These are phyloP conservation scores for Corbicula japonica DNA, from an alignment of 2,888 invertebrate genomes.

Conservation along the genomic window DNA sequence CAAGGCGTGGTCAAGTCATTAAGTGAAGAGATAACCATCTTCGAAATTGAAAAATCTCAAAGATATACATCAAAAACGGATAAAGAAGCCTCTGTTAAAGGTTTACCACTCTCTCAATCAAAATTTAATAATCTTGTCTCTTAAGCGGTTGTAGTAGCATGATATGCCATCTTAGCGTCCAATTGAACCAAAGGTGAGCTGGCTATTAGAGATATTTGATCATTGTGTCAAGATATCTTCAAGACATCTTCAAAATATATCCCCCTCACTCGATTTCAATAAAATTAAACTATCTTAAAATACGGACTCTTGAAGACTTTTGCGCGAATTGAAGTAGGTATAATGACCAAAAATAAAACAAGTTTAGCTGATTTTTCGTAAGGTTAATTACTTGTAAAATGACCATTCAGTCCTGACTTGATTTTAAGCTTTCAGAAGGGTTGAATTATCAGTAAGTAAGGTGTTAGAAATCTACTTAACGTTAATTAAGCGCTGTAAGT, in stretches of 20 bases:
- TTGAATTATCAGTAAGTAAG: conserved; percentile 34
- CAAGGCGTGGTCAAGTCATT: too few species aligned
- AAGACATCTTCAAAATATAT: conserved; percentile 37
- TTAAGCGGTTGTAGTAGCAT: conserved; percentile 15
- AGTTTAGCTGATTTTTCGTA: conserved; percentile 36
- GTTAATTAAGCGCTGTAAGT: conserved; percentile 65
- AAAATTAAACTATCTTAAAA: conserved; percentile 17
- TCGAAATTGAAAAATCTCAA: too few species aligned
- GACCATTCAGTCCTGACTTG: conserved; percentile 44
- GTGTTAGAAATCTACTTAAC: conserved; percentile 65
- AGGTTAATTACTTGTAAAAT: conserved; percentile 46
- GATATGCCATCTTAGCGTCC: conserved; percentile 19
- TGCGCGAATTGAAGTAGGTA: conserved; percentile 14
- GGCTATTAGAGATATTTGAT: conserved; percentile 39
- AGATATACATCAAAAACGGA: background rate
- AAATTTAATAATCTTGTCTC: conserved; percentile 34
- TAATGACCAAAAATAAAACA: conserved; percentile 53
- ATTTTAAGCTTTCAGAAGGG: conserved; percentile 9
- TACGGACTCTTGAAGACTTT: conserved; percentile 36
- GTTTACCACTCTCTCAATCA: conserved; percentile 24
- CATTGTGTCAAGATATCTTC: conserved; percentile 41
- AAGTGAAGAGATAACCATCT: too few species aligned
- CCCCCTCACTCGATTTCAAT: conserved; percentile 37
- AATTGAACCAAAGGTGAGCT: conserved; percentile 17
- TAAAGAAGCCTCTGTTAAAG: conserved; percentile 15